Base-by-base conservation (phyloP, 2,888 invertebrate genomes). In the Glyphotaelius pellucidus region DNA sequence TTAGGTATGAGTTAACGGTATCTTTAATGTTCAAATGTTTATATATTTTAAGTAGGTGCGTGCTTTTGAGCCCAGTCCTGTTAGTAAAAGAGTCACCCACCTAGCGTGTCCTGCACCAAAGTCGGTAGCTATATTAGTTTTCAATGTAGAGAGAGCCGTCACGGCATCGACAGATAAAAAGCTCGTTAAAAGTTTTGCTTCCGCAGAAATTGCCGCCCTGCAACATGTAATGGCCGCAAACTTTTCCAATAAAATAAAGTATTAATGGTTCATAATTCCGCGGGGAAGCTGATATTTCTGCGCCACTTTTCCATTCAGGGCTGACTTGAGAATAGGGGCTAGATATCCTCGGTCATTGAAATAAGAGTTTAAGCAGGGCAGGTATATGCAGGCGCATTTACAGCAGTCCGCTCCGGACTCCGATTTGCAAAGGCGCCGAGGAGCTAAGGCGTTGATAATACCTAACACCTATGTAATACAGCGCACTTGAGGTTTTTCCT, bases 201-300 rank as follows among this genome's bases (percentile, higher is more conserved):
- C 19, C 32, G 32, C 89, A 84, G 91, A 25, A 91, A 91, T 84
- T 67, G 79, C 91, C 32, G 42, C 47, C 79, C 42, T 30, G 31
- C 90, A 31, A 47, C 81, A 90, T 80, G 42, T 88, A 87, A 91
- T 80, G 30, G 52, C 87, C 67, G 88, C 38, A 35, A 89, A 92
- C 87, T 92, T 92, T 92, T 42, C 88, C 92, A 90, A 92, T 92
- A 92, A 92, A 92, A 92, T 92, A 88, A 87, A 83, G 80, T 90
- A 92, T 92, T 92, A 92, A 90, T 85, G 90, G 80, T 30, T 79
- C 88, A 92, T 92, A 90, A 90, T 88, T 84, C 85, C 67, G 79
- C 52, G 32, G 89, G 30, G 35, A 79, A 38, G 79, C 80, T 81
- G 91, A 83, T 83, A 90, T 90, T 67, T 67, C 52, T 86, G 86